Evolutionary conservation across 2,888 invertebrate species (phyloP), one percentile per base, ranked within the genome.

Genomic region (Sepioteuthis lessoniana): DNA sequence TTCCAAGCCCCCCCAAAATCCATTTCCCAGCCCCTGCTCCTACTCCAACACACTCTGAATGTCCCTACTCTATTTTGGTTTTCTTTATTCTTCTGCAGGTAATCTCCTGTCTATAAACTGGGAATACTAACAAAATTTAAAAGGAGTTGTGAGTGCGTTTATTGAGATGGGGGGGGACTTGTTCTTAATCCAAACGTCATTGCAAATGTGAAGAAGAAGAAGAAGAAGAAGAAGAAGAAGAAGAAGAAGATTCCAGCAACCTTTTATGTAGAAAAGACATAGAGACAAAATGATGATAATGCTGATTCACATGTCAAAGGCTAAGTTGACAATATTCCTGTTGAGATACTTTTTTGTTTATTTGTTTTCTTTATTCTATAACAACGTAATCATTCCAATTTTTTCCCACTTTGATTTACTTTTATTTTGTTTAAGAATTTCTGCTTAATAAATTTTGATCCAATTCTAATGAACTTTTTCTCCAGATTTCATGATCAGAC

Each of bases 171-270:
- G n/a, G n/a, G 10, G 76, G 76, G 76, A 16, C 76, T 13, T 76
- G 76, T 76, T 76, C 76, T n/a, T 76, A 76, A 76, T 76, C 76
- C 76, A 76, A 76, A 76, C n/a, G 76, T 76, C 76, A n/a, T 76
- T n/a, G 76, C 76, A 76, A n/a, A 76, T n/a, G n/a, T n/a, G n/a
- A 8, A 35, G 76, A 76, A 13, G 13, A 76, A n/a, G 76, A 76
- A 35, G 76, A 76, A 76, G n/a, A 10, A 4, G 10, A 21, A 55
- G 55, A 55, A 21, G 21, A 21, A 55, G 31, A 13, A 4, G 10
- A 47, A 47, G 13, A 46, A 8, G 46, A 13, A 25, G 50, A 55
- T 55, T 55, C 50, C 50, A 25, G 50, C 7, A 55, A 55, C 55
- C 55, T 55, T 55, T 55, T 25, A 55, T 55, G 5, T 25, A 25